A percentile compares a stretch with the other conserved stretches of the same genome.
phyloP scores from a whole-genome alignment of 2,797 vertebrate species.

The Chiroxiphia lanceolata region DNA sequence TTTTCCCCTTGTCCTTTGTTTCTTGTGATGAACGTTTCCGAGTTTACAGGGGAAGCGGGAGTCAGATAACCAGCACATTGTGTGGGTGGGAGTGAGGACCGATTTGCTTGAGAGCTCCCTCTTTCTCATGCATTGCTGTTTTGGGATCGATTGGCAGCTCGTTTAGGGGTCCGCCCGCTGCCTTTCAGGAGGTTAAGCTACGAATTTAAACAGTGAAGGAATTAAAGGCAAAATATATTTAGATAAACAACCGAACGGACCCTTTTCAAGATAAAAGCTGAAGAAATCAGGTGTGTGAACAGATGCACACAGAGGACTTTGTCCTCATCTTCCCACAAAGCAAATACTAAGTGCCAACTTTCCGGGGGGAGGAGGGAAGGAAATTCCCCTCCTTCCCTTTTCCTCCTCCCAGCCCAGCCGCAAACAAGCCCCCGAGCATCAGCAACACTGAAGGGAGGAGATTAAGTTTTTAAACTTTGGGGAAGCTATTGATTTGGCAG shows the following conservation, averaged over 20 bases:
- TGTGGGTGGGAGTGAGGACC: background rate
- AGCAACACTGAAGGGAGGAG: background rate
- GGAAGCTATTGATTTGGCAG: constrained; percentile 14
- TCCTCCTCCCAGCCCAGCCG: background rate
- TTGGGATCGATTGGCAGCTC: constrained; percentile 26
- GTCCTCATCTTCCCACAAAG: constrained; percentile 49
- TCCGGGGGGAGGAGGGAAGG: background rate
- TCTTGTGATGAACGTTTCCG: constrained; percentile 56
- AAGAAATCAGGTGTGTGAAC: constrained; percentile 9
- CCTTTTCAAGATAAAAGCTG: background rate
- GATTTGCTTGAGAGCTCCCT: background rate
- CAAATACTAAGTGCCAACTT: constrained; percentile 31
- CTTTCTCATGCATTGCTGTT: background rate
- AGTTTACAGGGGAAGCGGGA: constrained; percentile 9
- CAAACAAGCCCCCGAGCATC: background rate
- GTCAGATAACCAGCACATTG: background rate
- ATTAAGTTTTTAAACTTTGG: constrained; percentile 23
- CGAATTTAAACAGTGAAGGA: background rate
- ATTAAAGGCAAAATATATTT: background rate
- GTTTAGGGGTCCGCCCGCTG: background rate
- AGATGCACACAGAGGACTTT: constrained; percentile 37
- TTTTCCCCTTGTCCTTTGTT: constrained; percentile 68
- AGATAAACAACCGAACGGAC: background rate
- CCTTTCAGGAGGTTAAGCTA: constrained; percentile 2
- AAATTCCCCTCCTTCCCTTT: background rate